A percentile compares a stretch with the other conserved stretches of the same genome.
Evolutionary conservation across 2,888 invertebrate species (phyloP).

Genomic region (Parnassius glacialis): DNA sequence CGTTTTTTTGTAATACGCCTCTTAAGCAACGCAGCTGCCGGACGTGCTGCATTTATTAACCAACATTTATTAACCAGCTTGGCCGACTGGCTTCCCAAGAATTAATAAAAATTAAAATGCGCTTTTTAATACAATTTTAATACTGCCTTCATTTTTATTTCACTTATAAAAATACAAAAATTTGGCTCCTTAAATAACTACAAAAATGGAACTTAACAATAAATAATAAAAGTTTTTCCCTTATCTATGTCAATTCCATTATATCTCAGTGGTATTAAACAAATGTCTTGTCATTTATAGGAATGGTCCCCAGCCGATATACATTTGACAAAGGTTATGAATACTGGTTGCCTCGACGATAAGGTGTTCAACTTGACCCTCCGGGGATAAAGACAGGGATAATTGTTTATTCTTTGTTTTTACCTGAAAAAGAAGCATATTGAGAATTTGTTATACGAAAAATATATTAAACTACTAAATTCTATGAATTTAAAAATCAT

Average conservation of each 20-base stretch:
- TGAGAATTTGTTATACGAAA: no score
- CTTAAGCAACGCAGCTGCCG: no score
- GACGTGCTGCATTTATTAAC: no score
- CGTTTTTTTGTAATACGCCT: no score
- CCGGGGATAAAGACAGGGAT: constrained; percentile 90
- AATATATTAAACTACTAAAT: no score
- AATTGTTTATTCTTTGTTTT: constrained; percentile 82
- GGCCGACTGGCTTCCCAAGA: no score
- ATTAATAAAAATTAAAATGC: no score
- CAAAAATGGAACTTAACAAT: background rate
- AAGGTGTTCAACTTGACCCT: constrained; percentile 96
- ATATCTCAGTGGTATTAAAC: no score
- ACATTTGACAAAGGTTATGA: constrained; percentile 96
- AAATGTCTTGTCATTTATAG: constrained; percentile 64
- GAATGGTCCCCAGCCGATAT: constrained; percentile 97
- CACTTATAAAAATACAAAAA: background rate
- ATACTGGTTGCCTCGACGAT: constrained; percentile 95
- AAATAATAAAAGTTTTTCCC: background rate
- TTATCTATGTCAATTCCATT: no score
- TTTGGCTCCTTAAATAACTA: background rate
- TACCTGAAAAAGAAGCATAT: constrained; percentile 58
- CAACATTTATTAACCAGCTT: no score
- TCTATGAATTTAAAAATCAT: no score
- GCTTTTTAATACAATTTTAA: no score
- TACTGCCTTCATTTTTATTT: background rate